A percentile compares a stretch with the other conserved stretches of the same genome.
These are phyloP conservation scores for Ictidomys tridecemlineatus DNA, from an alignment of 2,113 vertebrate genomes.

Conservation along the genomic window DNA sequence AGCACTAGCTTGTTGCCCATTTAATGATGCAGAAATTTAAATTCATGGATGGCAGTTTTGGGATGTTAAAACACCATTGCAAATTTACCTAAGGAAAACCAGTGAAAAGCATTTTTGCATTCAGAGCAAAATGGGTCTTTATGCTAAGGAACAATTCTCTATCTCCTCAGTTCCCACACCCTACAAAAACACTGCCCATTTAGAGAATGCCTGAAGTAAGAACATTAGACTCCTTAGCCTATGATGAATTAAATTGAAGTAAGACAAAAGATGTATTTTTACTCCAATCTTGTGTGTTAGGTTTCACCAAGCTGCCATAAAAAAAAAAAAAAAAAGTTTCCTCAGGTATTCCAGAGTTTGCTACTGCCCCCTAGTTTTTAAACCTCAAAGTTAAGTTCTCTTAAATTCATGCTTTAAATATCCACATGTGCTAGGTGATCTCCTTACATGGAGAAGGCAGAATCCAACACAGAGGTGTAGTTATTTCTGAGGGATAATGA, in stretches of 20 bases:
- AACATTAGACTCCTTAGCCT: constrained; percentile 60
- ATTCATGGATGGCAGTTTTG: constrained; percentile 76
- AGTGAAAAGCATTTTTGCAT: constrained; percentile 76
- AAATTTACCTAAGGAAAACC: constrained; percentile 84
- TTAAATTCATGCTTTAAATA: neutral
- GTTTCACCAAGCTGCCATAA: neutral
- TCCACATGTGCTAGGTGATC: neutral
- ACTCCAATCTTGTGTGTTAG: neutral
- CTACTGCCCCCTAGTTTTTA: neutral
- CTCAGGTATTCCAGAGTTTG: neutral
- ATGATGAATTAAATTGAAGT: constrained; percentile 28
- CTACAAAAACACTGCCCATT: constrained; percentile 58
- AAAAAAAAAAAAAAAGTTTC: neutral
- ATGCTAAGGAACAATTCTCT: constrained; percentile 72
- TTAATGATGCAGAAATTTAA: constrained; percentile 84
- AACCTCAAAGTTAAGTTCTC: neutral
- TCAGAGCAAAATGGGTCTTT: constrained; percentile 65
- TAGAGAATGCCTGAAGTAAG: constrained; percentile 66
- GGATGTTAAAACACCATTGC: constrained; percentile 79
- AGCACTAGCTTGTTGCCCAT: constrained; percentile 72
- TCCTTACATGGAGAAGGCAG: neutral
- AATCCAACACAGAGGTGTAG: neutral
- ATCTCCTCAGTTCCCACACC: constrained; percentile 35
- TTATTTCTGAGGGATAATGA: constrained; percentile 60
- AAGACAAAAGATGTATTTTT: constrained; percentile 63